A percentile compares a stretch with the other conserved stretches of the same genome.
phyloP scores from a whole-genome alignment of 1,140 invertebrate species.

The Caenorhabditis inopinata region DNA sequence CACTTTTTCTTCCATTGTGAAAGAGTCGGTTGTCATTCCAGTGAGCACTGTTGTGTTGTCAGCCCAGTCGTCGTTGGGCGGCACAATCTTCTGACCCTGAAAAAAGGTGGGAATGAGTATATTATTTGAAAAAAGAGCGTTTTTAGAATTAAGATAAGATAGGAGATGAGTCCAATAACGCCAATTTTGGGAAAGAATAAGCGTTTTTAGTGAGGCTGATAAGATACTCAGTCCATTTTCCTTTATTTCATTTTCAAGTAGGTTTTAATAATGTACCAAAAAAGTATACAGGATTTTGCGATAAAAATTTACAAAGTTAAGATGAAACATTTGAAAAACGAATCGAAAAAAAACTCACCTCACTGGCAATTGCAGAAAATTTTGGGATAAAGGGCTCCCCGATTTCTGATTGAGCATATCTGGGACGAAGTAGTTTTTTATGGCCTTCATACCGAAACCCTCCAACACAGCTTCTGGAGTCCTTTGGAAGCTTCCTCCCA shows the following conservation, averaged over 20 bases:
- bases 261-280: too few species aligned
- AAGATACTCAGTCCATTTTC: too few species aligned
- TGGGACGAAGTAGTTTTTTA: slow-evolving; percentile 1
- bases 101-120: too few species aligned
- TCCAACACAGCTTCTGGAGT: slow-evolving; percentile 9
- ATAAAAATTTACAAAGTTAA: too few species aligned
- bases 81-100: slow-evolving; percentile 35
- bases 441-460: slow-evolving; percentile 21
- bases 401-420: slow-evolving; percentile 42
- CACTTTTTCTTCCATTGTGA: slow-evolving; percentile 80
- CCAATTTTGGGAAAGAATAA: too few species aligned
- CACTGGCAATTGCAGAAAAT: slow-evolving; percentile 45
- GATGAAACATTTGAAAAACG: neutral
- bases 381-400: slow-evolving; percentile 32
- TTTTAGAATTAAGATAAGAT: too few species aligned
- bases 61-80: slow-evolving; percentile 82
- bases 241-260: too few species aligned
- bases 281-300: too few species aligned
- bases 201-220: too few species aligned
- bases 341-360: neutral
- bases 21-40: slow-evolving; percentile 90
- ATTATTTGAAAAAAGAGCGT: too few species aligned
- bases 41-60: slow-evolving; percentile 95
- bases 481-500: neutral
- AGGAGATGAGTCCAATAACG: too few species aligned